A percentile compares a stretch with the other conserved stretches of the same genome.
These are phyloP conservation scores for Oreochromis tanganicae DNA, from an alignment of 2,113 vertebrate species.

Conservation along the genomic window DNA sequence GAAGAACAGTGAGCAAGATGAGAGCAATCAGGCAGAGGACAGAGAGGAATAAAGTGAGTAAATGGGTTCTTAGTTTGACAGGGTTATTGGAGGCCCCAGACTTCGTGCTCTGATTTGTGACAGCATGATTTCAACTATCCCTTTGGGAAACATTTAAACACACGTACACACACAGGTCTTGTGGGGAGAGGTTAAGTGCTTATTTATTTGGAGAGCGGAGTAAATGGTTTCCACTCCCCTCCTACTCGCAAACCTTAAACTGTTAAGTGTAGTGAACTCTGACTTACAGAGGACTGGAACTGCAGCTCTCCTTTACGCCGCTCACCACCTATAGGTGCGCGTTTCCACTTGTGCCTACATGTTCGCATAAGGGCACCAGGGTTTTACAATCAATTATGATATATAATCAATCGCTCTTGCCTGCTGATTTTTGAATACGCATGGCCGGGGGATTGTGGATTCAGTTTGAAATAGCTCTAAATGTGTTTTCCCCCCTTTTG, in stretches of 20 bases:
- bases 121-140: slow-evolving; percentile 38
- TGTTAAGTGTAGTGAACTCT: slow-evolving; percentile 68
- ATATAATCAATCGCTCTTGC: background rate
- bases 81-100: slow-evolving; percentile 54
- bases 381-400: background rate
- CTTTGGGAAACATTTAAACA: slow-evolving; percentile 43
- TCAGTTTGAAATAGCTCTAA: background rate
- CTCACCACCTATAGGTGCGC: background rate
- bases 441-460: too few relatives aligned
- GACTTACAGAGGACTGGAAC: slow-evolving; percentile 51
- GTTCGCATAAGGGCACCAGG: background rate
- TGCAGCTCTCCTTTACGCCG: slow-evolving; percentile 12
- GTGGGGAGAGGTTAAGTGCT: slow-evolving; percentile 70
- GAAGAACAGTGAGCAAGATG: background rate
- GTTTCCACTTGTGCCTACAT: background rate
- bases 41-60: slow-evolving; percentile 12
- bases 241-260: slow-evolving; percentile 58
- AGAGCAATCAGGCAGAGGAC: slow-evolving; percentile 14
- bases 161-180: slow-evolving; percentile 47
- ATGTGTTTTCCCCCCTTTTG: background rate
- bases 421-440: background rate
- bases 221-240: slow-evolving; percentile 66
- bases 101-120: slow-evolving; percentile 60
- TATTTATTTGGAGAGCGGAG: slow-evolving; percentile 69
- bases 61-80: slow-evolving; percentile 50